Conservation (phyloP, 2,888 invertebrate species). For the Germaria angustata region DNA sequence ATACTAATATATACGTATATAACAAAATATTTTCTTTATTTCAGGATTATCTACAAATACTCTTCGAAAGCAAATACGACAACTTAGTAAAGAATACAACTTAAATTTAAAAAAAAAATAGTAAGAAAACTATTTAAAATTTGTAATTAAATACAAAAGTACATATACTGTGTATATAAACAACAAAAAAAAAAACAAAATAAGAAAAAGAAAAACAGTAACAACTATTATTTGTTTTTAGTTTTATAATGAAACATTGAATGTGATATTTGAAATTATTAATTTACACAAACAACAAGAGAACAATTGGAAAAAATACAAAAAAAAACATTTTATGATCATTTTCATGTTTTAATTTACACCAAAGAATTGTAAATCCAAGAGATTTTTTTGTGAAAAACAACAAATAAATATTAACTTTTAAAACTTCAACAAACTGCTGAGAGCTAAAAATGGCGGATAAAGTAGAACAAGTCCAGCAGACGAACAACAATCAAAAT, state of each 20-base stretch:
- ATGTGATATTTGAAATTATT: conserved; percentile 67
- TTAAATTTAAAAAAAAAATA: conserved; percentile 22
- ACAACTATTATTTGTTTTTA: conserved; percentile 55
- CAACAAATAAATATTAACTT: conserved; percentile 12
- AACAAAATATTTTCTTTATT: background rate
- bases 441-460: conserved; percentile 74
- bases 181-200: conserved; percentile 1
- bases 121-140: conserved; percentile 8
- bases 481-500: conserved; percentile 73
- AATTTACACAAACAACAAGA: conserved; percentile 46
- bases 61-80: conserved; percentile 60
- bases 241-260: conserved; percentile 60
- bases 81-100: conserved; percentile 19
- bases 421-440: conserved; percentile 23
- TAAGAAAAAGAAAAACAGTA: conserved; percentile 10
- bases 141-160: conserved; percentile 25
- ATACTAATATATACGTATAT: too few species aligned
- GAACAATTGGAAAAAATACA: background rate
- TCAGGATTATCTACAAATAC: conserved; percentile 54
- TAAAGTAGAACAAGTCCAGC: conserved; percentile 75
- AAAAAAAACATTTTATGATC: conserved; percentile 8
- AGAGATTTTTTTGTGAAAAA: conserved; percentile 34
- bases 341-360: conserved; percentile 36
- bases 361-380: conserved; percentile 56
- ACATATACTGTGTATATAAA: conserved; percentile 66